A percentile compares a stretch with the other conserved stretches of the same genome.
These are phyloP conservation scores for Heterodera filipjevi DNA, from an alignment of 2,888 invertebrate species.

Conservation along the genomic window DNA sequence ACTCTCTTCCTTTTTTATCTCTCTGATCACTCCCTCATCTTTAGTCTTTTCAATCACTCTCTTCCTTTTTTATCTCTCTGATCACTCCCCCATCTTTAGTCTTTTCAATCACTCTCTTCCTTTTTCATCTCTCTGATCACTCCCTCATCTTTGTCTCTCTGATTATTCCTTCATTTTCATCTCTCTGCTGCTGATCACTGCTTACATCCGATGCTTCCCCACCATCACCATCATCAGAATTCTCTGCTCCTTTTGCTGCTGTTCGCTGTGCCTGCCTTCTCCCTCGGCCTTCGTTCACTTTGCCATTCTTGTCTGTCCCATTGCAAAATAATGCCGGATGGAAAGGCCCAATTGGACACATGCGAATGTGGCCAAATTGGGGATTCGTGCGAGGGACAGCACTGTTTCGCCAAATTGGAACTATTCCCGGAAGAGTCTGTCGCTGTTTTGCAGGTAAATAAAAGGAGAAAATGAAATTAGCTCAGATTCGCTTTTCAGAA, in stretches of 20 bases:
- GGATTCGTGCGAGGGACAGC: constrained; percentile 43
- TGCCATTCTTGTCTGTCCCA: constrained; percentile 61
- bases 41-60: too few species aligned
- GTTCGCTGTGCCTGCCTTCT: background rate
- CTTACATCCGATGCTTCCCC: background rate
- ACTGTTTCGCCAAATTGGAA: constrained; percentile 50
- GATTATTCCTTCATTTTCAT: background rate
- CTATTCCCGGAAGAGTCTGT: constrained; percentile 54
- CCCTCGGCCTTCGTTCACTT: background rate
- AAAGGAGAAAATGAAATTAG: background rate
- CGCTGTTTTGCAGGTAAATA: constrained; percentile 59
- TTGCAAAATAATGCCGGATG: constrained; percentile 47
- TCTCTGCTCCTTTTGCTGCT: background rate
- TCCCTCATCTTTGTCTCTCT: background rate
- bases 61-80: too few species aligned
- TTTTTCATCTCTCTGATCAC: background rate
- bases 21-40: too few species aligned
- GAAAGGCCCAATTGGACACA: constrained; percentile 51
- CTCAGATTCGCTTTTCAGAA: constrained; percentile 50
- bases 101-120: too few species aligned
- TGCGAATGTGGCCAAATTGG: constrained; percentile 53
- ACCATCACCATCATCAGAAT: too few species aligned
- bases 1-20: too few species aligned
- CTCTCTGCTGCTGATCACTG: background rate
- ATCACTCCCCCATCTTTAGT: too few species aligned